Conservation (phyloP, 2,888 invertebrate species). For the Muscina levida region DNA sequence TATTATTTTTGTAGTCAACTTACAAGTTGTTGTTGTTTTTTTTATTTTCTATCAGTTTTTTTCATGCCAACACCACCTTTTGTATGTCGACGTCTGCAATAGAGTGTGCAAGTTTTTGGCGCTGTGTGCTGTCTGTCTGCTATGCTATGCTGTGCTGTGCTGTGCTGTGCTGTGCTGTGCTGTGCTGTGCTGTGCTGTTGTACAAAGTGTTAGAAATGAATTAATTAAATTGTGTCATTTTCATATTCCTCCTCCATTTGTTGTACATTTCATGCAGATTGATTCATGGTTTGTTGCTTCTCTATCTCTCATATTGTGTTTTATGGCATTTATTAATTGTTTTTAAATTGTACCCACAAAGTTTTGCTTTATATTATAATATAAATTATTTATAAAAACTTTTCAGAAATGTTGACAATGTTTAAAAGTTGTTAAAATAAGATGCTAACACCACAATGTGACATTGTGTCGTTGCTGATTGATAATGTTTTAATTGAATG, state of each 20-base stretch:
- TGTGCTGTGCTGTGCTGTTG: too few relatives aligned
- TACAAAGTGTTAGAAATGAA: constrained; percentile 48
- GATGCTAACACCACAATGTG: neutral
- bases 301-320: constrained; percentile 21
- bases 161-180: too few relatives aligned
- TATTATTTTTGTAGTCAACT: neutral
- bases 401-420: constrained; percentile 41
- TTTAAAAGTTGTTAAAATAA: constrained; percentile 30
- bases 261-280: constrained; percentile 16
- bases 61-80: neutral
- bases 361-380: constrained; percentile 50
- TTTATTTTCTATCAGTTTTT: neutral
- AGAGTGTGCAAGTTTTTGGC: neutral
- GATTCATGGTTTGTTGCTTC: constrained; percentile 4
- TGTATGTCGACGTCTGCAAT: neutral
- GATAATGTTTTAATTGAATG: too few relatives aligned
- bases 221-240: constrained; percentile 57
- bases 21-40: neutral
- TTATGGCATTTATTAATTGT: constrained; percentile 61
- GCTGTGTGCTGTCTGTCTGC: too few relatives aligned
- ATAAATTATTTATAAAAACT: neutral
- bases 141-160: too few relatives aligned
- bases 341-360: constrained; percentile 54
- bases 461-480: too few relatives aligned
- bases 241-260: neutral